Evolutionary conservation across 2,888 invertebrate species (phyloP).

Genomic region (Gymnoscelis rufifasciata): DNA sequence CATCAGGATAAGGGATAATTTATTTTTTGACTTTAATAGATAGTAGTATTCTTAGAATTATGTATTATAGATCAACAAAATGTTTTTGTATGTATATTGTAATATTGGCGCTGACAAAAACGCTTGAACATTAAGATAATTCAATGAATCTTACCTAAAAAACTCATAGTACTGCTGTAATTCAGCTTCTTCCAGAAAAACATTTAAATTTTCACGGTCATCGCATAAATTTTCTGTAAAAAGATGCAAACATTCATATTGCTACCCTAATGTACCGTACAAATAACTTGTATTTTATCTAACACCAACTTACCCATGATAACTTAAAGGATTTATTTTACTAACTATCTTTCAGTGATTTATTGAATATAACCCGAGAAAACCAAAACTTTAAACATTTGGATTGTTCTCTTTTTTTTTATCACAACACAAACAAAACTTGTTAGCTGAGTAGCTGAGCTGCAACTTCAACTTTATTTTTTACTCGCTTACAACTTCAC

Average conservation of each 20-base stretch:
- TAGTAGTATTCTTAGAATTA: too few species aligned
- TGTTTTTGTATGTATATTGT: too few species aligned
- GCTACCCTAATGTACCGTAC: neutral
- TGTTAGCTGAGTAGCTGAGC: neutral
- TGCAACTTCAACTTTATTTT: neutral
- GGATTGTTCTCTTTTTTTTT: conserved; percentile 7
- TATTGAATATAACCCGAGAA: conserved; percentile 7
- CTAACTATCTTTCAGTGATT: conserved; percentile 8
- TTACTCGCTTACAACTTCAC: too few species aligned
- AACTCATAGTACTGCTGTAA: conserved; percentile 93
- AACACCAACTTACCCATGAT: conserved; percentile 18
- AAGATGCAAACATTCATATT: conserved; percentile 1
- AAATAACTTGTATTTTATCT: neutral
- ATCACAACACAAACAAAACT: neutral
- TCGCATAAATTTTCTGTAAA: conserved; percentile 52
- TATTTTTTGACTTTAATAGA: too few species aligned
- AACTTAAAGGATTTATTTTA: conserved; percentile 2
- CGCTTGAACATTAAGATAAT: too few species aligned
- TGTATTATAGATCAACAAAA: too few species aligned
- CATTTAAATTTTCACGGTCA: conserved; percentile 68
- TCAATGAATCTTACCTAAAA: conserved; percentile 78
- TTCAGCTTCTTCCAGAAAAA: conserved; percentile 96
- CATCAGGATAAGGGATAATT: too few species aligned
- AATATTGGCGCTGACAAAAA: too few species aligned
- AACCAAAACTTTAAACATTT: conserved; percentile 22